Base-by-base conservation (phyloP, 2,113 vertebrate species). In the Urocolius indicus region DNA sequence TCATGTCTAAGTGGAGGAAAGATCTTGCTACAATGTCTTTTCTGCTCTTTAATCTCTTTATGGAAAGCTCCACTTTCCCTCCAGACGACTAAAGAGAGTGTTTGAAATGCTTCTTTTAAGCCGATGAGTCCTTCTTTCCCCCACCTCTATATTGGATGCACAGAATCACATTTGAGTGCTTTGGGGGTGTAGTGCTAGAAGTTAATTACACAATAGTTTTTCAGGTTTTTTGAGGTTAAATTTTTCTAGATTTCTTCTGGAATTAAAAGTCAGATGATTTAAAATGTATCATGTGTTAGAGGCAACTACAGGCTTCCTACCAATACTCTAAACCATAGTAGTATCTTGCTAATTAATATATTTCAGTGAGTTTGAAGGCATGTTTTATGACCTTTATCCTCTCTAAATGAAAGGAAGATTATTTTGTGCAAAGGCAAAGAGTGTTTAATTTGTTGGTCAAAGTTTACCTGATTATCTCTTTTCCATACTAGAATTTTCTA, bases 31-130 rank as follows among this genome's bases (percentile, higher is more conserved):
- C 48, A 34, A 2, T 75, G 48, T 74, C 71, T 92, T 51, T 77
- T 49, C 21, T 59, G 63, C 43, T 82, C 92, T 95, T 96, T 94
- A 94, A 93, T 95, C 74, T 94, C 76, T 57, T 48, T 51, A 10
- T 69, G 45, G 88, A 90, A 95, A 75, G 27, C 43, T 82, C 23
- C 46, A 57, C 69, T 85, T 90, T 93, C 48, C 32, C 32, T 77
- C 66, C 77, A 76, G 76, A 74, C 41, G 76, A 24, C 38, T 82
- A 29, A 76, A 76, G 38, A 76, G 81, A 84, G 36, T 45, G 26
- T 67, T 87, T 84, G 87, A 95, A 90, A 61, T 5, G 2, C n/a
- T 87, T 68, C 49, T 76, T 88, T 83, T 30, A 54, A 72, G 48
- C 29, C 75, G 72, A 45, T 13, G 51, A 75, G 18, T n/a, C 83